phyloP scores from a whole-genome alignment of 2,888 invertebrate species.

The Ormyrus labotus region DNA sequence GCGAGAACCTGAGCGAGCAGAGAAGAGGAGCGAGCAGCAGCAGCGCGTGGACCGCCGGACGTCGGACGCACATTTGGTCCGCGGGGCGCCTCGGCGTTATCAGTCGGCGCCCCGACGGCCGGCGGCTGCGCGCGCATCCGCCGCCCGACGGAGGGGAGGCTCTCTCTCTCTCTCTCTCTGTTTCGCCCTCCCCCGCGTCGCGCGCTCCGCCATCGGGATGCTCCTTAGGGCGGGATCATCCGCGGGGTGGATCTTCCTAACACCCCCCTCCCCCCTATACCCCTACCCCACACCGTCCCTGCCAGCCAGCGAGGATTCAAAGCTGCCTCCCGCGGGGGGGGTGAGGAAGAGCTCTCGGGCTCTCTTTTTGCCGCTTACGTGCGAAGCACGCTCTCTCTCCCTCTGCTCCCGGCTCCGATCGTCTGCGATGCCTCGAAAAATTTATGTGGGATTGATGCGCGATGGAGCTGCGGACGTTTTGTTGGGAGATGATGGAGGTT shows the following conservation, averaged over 20 bases:
- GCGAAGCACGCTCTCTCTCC: too few species aligned
- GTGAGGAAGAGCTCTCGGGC: too few species aligned
- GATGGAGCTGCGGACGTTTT: too few species aligned
- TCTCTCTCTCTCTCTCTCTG: too few species aligned
- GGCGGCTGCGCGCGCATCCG: slow-evolving; percentile 73
- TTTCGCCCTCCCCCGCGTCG: slow-evolving; percentile 36
- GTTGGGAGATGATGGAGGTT: too few species aligned
- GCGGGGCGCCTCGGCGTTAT: slow-evolving; percentile 72
- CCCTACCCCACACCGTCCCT: too few species aligned
- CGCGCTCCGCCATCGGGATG: slow-evolving; percentile 61
- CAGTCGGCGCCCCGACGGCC: slow-evolving; percentile 74
- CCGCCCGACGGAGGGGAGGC: slow-evolving; percentile 24
- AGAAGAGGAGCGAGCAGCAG: slow-evolving; percentile 2
- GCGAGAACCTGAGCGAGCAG: slow-evolving; percentile 7
- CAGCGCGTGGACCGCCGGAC: slow-evolving; percentile 34
- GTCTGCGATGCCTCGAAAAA: too few species aligned
- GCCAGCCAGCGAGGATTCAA: too few species aligned
- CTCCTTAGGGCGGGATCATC: slow-evolving; percentile 74
- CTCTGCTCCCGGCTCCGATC: not conserved
- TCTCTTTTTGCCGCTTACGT: too few species aligned
- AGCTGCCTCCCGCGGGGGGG: too few species aligned
- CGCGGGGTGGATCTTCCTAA: slow-evolving; percentile 67
- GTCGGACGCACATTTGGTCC: slow-evolving; percentile 54
- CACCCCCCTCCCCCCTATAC: slow-evolving; percentile 14
- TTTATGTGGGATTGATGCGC: too few species aligned